Base-by-base conservation (phyloP, 92 coral and sea anemone species). In the Zoanthus solanderi region DNA sequence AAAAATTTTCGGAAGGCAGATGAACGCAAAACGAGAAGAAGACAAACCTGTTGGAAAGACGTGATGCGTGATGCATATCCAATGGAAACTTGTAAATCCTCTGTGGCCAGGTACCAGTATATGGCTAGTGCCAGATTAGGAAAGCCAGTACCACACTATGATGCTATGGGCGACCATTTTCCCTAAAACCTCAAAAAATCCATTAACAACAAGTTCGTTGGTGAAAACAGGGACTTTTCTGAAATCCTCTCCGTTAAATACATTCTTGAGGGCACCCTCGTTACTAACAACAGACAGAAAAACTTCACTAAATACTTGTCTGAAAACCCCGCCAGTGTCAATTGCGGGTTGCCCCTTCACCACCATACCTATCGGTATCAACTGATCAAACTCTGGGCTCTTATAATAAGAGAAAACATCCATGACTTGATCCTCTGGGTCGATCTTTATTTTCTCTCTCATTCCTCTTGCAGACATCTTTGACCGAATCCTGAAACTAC, bases 301-400 rank as follows among this genome's bases (percentile, higher is more conserved):
- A 44, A 85, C 85, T 66, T 92, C 85, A 79, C 63, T 78, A 81
- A 78, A 92, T 50, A 89, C 73, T 57, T 92, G 94, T 80, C 92
- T 57, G 75, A 89, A 60, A 28, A 89, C 94, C 13, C 92, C 94
- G 67, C 94, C 94, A 53, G 90, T 85, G 71, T 88, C 92, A 17
- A 85, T 52, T n/a, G 90, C 94, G 16, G 84, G 88, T 78, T 84
- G 89, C 31, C 90, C 87, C 78, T 87, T 87, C 29, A 88, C 42
- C 42, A 37, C 42, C 42, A 37, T 37, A 37, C 3, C 42, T 37
- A 91, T 31, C 23, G 87, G 91, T 46, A 71, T 76, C 66, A 48
- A 50, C 30, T 89, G 91, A 71, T 88, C 87, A 78, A 91, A 83
- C 68, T 88, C 89, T 66, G 94, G 89, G 84, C 79, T 83, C 76